Base-by-base conservation (phyloP, 92 coral and sea anemone species). In the Pocillopora meandrina region DNA sequence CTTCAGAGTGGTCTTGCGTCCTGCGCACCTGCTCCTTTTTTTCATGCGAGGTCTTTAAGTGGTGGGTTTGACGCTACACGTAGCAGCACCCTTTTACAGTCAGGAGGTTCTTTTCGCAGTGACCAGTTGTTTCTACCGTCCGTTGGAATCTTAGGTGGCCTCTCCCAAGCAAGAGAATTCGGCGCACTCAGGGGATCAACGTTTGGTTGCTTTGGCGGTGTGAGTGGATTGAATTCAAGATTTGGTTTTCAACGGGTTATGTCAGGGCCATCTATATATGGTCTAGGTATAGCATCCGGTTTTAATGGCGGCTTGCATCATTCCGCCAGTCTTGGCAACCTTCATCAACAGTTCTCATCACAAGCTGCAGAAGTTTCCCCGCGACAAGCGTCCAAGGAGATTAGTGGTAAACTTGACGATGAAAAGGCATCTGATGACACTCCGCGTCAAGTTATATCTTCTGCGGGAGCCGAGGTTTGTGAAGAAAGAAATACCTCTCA, bases 101-200 rank as follows among this genome's bases (percentile, higher is more conserved):
- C 70, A 33, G 56, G 59, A 60, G 26, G 42, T 57, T 31, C 84
- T 57, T 68, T 31, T 36, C 84, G 67, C 57, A 35, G 21, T 71
- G 77, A 71, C 26, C 77, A 71, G 31, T n/a, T 56, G 61, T 81
- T 81, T 58, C 56, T 81, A 26, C 85, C 85, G 42, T 81, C 85
- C 4, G 77, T 71, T 81, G 85, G 85, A 13, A 81, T 81, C 42
- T 59, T 70, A 18, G 85, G 77, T 12, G 85, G 85, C 58, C 55
- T 81, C 42, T 70, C 77, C 21, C 77, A 81, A 60, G 52, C 77
- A 81, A 81, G 70, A 14, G 36, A n/a, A 34, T 49, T 35, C 33
- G 77, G 77, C 2, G 75, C 35, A 59, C 59, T 61, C 12, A 58
- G 76, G 12, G 85, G 77, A 3, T 35, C 76, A 20, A 59, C 59